Conservation (phyloP, 2,113 vertebrate species). For the Ornithorhynchus anatinus region DNA sequence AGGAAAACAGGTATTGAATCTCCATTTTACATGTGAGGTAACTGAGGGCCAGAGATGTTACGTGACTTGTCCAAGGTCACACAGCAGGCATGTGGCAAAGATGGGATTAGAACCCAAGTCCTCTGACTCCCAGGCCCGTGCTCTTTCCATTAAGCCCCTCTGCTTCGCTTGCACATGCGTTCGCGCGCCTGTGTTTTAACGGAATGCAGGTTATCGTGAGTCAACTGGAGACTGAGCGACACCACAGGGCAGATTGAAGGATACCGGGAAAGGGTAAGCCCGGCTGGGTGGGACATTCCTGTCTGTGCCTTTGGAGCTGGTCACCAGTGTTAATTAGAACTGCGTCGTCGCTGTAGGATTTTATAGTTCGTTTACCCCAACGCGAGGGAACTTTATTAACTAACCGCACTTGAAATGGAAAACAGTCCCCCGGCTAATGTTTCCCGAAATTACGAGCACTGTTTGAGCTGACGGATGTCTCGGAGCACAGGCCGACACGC, state of each 20-base stretch:
- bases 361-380: constrained; percentile 54
- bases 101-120: no score
- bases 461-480: constrained; percentile 45
- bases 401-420: constrained; percentile 46
- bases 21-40: no score
- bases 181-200: no score
- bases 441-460: constrained; percentile 45
- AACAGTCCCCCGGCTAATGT: constrained; percentile 52
- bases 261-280: constrained; percentile 49
- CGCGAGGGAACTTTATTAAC: constrained; percentile 53
- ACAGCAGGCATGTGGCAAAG: no score
- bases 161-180: no score
- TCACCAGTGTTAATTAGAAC: constrained; percentile 58
- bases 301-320: constrained; percentile 48
- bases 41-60: no score
- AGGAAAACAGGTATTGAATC: no score
- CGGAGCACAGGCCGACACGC: constrained; percentile 18
- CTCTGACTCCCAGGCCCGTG: not conserved
- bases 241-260: constrained; percentile 54
- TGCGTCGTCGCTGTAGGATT: constrained; percentile 45
- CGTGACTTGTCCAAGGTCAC: no score
- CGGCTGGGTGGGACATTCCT: constrained; percentile 28
- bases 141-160: no score
- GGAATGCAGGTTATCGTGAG: no score
- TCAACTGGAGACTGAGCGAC: constrained; percentile 4